A percentile compares a stretch with the other conserved stretches of the same genome.
Evolutionary conservation across 2,113 vertebrate genomes (phyloP).

Genomic region (Smithornis capensis): DNA sequence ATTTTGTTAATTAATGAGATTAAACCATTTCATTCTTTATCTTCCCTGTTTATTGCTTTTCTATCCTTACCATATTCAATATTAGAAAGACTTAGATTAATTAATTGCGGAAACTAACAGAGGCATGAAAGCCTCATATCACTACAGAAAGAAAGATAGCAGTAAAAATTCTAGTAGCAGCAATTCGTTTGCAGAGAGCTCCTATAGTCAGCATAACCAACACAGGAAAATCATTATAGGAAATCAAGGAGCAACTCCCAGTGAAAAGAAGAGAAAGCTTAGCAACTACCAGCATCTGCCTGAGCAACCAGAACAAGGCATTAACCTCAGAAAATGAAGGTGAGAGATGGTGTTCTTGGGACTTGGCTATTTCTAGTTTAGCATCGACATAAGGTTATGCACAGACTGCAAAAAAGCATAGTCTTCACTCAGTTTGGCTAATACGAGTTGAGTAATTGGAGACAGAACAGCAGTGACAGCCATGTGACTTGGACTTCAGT

Average conservation of each 20-base stretch:
- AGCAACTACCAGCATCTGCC: neutral
- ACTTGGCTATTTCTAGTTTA: neutral
- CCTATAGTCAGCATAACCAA: neutral
- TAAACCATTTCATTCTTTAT: conserved; percentile 26
- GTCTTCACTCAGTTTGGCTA: neutral
- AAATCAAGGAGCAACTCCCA: neutral
- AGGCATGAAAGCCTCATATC: neutral
- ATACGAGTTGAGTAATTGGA: neutral
- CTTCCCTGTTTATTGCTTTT: conserved; percentile 6
- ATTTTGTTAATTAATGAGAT: conserved; percentile 33
- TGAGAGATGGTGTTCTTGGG: neutral
- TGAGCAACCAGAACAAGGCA: neutral
- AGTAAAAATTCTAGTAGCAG: neutral
- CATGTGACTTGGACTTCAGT: neutral
- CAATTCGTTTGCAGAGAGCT: neutral
- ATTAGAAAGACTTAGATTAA: conserved; percentile 30
- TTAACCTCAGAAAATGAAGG: neutral
- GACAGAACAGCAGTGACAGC: neutral
- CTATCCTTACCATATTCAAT: neutral
- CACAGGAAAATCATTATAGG: neutral
- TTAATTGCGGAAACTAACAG: conserved; percentile 6
- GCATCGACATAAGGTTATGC: neutral
- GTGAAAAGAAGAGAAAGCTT: neutral
- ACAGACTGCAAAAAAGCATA: neutral
- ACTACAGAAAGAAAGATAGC: neutral